Conservation (phyloP, 2,797 vertebrate species). For the Erethizon dorsatum region DNA sequence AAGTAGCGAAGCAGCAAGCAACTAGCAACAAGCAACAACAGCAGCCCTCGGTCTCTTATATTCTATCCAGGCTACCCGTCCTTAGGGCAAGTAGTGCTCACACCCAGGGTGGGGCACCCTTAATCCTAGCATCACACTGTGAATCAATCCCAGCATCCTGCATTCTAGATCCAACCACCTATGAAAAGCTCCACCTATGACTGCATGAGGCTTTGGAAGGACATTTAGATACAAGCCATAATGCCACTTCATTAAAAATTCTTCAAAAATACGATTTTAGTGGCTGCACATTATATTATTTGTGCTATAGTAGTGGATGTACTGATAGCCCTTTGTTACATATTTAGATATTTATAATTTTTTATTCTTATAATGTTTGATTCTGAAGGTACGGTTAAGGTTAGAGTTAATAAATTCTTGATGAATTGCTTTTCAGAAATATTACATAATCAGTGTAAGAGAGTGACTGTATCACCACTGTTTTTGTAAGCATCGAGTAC, state of each 20-base stretch:
- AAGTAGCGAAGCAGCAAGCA: too few species aligned
- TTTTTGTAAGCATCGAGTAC: background rate
- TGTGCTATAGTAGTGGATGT: background rate
- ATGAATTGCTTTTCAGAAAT: background rate
- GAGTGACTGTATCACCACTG: background rate
- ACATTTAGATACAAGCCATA: background rate
- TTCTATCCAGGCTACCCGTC: background rate
- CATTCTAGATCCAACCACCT: background rate
- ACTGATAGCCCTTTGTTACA: background rate
- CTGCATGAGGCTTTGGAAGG: background rate
- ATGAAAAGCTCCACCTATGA: background rate
- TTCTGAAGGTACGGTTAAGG: background rate
- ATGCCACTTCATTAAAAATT: background rate
- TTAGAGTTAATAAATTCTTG: background rate
- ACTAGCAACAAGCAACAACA: background rate
- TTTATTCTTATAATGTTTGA: constrained; percentile 9
- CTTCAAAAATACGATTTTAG: background rate
- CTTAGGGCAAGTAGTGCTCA: too few species aligned
- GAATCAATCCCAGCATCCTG: background rate
- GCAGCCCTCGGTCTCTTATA: background rate
- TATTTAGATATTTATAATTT: constrained; percentile 12
- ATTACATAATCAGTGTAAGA: background rate
- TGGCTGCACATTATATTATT: background rate
- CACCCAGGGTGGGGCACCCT: background rate
- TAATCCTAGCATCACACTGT: background rate